phyloP scores from a whole-genome alignment of 2,113 vertebrate genomes.

The Sigmodon hispidus region DNA sequence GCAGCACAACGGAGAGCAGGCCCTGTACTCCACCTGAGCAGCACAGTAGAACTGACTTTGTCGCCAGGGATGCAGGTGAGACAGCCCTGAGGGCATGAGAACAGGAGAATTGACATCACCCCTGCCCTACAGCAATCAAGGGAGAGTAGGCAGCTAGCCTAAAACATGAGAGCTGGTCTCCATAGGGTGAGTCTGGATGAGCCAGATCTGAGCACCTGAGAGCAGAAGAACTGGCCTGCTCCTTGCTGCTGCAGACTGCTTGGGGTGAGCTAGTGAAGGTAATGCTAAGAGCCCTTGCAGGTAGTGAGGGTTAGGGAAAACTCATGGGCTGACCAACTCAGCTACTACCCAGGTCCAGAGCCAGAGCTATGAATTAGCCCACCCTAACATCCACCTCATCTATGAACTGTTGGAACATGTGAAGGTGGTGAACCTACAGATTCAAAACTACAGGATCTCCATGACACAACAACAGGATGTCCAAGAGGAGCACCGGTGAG shows the following conservation, averaged over 20 bases:
- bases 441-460: background rate
- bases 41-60: too few relatives aligned
- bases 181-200: fast-evolving
- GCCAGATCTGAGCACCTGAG: too few relatives aligned
- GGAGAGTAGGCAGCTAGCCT: background rate
- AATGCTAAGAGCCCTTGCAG: background rate
- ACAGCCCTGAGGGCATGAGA: too few relatives aligned
- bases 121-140: too few relatives aligned
- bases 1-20: background rate
- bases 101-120: too few relatives aligned
- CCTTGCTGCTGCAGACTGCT: background rate
- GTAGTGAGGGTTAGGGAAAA: background rate
- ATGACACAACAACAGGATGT: background rate
- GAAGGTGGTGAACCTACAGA: background rate
- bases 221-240: too few relatives aligned
- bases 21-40: too few relatives aligned
- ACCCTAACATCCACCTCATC: background rate
- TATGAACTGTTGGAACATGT: background rate
- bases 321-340: background rate
- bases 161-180: background rate
- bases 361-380: background rate
- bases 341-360: background rate
- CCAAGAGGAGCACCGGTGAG: background rate
- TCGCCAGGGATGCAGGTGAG: too few relatives aligned
- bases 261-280: background rate